A percentile compares a stretch with the other conserved stretches of the same genome.
Conservation (phyloP, 2,113 vertebrate genomes). For the Aythya baeri region DNA sequence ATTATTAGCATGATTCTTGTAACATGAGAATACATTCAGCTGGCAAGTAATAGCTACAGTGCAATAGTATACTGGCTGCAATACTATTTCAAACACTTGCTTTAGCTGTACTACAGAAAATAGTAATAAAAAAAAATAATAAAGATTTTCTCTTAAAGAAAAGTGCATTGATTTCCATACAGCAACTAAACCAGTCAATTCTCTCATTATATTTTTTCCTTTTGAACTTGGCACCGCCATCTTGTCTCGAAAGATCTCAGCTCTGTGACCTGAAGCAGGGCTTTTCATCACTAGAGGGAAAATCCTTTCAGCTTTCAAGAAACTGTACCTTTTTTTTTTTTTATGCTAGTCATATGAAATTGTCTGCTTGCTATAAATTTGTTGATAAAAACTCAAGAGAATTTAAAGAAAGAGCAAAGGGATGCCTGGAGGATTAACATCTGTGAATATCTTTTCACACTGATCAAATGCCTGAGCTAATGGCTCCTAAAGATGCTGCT, state of each 20-base stretch:
- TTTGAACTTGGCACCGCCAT: neutral
- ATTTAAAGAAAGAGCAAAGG: neutral
- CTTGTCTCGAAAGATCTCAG: neutral
- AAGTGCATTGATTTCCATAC: neutral
- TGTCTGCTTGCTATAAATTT: neutral
- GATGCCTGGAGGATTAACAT: neutral
- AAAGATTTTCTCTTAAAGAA: neutral
- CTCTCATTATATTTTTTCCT: neutral
- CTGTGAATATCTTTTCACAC: neutral
- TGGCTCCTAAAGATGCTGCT: neutral
- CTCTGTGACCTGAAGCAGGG: neutral
- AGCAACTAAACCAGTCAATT: neutral
- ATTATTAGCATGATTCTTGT: slow-evolving; percentile 33
- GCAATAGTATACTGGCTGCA: neutral
- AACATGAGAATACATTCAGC: neutral
- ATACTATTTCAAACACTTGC: neutral
- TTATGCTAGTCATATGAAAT: neutral
- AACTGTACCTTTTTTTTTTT: neutral
- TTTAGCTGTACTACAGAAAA: neutral
- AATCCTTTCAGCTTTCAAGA: neutral
- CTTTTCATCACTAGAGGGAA: neutral
- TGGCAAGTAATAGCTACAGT: neutral
- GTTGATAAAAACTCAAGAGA: neutral
- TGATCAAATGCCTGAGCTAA: neutral
- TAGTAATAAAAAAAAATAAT: neutral